Evolutionary conservation across 1,140 invertebrate genomes (phyloP), one percentile per base, ranked within the genome.

Genomic region (Panulirus ornatus): DNA sequence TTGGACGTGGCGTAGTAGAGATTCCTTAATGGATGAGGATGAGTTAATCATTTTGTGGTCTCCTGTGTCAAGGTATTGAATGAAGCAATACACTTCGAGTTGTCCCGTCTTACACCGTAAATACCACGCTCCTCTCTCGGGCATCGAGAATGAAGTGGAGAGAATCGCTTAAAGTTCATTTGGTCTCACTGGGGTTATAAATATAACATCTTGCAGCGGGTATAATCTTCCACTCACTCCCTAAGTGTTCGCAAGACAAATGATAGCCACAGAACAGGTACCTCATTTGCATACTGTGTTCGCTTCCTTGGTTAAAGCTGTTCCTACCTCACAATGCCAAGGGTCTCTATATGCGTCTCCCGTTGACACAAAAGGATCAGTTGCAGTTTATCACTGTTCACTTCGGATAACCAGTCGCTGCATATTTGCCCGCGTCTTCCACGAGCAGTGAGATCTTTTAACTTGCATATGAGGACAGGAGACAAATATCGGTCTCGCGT

Each of bases 231-330:
- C 76, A 11, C 40, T 79, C 42, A 27, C 42, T 27, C 76, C n/a
- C 30, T 79, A 79, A 79, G 76, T 79, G 76, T 79, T 47, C 76
- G 42, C 42, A 79, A 79, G 76, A 79, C 76, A 79, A 79, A 79
- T 51, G 42, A 79, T 79, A 42, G 42, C 76, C 76, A 30, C 42
- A 44, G 44, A 79, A 51, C 47, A 30, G 42, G 76, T 42, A 30
- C 22, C 76, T 79, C 22, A 51, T 79, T 79, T 79, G 76, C 76
- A 79, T 79, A 79, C 76, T 79, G n/a, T 34, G 76, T 79, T 19
- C 76, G 76, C 27, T 27, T 79, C 76, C 42, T 6, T 11, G 16
- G 36, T 16, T n/a, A 44, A 6, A 22, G 51, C n/a, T n/a, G n/a
- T n/a, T n/a, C n/a, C n/a, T n/a, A n/a, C n/a, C n/a, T n/a, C n/a